A percentile compares a stretch with the other conserved stretches of the same genome.
Evolutionary conservation across 2,797 vertebrate genomes (phyloP).

Genomic region (Buceros bicornis): DNA sequence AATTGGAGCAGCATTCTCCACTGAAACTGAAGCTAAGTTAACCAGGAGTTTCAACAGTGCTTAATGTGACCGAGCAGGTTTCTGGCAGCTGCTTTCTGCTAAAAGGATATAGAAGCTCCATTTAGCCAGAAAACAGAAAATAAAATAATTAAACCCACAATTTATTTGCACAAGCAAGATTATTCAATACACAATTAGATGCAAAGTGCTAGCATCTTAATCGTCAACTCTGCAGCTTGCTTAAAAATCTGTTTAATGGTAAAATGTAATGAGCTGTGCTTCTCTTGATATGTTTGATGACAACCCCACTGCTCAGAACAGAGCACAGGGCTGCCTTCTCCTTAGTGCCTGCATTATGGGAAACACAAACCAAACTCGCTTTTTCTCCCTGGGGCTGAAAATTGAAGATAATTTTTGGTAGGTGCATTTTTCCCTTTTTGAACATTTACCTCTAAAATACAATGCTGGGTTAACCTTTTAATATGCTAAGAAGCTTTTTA

Average conservation of each 20-base stretch:
- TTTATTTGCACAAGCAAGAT: background rate
- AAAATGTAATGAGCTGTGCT: background rate
- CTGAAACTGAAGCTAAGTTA: conserved; percentile 48
- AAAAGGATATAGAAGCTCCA: conserved; percentile 44
- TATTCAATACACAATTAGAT: background rate
- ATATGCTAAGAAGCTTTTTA: conserved; percentile 39
- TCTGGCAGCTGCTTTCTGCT: conserved; percentile 55
- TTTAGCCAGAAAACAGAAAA: conserved; percentile 62
- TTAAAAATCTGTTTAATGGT: background rate
- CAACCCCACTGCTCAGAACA: background rate
- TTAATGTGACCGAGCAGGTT: conserved; percentile 45
- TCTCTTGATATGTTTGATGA: background rate
- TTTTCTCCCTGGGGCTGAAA: background rate
- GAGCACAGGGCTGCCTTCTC: background rate
- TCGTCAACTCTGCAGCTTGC: background rate
- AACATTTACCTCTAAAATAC: background rate
- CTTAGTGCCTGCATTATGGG: background rate
- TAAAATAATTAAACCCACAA: conserved; percentile 14
- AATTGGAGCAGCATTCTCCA: conserved; percentile 5
- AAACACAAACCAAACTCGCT: background rate
- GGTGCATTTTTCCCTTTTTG: background rate
- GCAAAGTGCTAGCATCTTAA: conserved; percentile 49
- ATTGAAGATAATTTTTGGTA: background rate
- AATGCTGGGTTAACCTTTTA: conserved; percentile 8
- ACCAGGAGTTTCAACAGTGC: conserved; percentile 52